A percentile compares a stretch with the other conserved stretches of the same genome.
These are phyloP conservation scores for Grantiella picta DNA, from an alignment of 2,113 vertebrate genomes.

Conservation along the genomic window DNA sequence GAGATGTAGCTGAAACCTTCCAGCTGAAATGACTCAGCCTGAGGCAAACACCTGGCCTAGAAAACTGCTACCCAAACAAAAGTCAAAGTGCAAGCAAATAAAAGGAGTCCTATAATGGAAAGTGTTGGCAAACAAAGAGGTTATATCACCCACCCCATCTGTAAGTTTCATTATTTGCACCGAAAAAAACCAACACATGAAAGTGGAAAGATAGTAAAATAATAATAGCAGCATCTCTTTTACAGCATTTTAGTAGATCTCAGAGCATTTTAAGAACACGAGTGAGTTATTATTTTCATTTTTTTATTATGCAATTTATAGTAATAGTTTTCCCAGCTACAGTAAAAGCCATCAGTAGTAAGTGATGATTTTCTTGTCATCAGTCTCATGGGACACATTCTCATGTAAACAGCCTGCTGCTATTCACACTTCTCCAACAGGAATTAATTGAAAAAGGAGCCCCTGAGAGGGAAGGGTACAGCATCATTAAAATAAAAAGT, in stretches of 20 bases:
- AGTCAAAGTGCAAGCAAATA: background rate
- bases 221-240: background rate
- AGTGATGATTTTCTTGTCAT: conserved; percentile 38
- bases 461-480: background rate
- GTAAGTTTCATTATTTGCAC: background rate
- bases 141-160: background rate
- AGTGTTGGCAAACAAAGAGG: background rate
- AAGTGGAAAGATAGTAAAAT: background rate
- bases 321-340: conserved; percentile 32
- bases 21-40: background rate
- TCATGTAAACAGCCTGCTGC: conserved; percentile 40
- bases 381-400: conserved; percentile 11
- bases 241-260: background rate
- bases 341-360: conserved; percentile 22
- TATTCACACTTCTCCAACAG: conserved; percentile 6
- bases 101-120: background rate
- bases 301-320: conserved; percentile 23
- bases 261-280: conserved; percentile 23
- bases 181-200: background rate
- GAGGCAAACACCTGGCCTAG: background rate
- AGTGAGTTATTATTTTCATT: background rate
- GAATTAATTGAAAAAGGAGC: conserved; percentile 46
- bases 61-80: background rate
- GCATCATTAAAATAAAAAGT: conserved; percentile 31
- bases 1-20: background rate